Base-by-base conservation (phyloP, 2,113 vertebrate species). In the Ophiodon elongatus region DNA sequence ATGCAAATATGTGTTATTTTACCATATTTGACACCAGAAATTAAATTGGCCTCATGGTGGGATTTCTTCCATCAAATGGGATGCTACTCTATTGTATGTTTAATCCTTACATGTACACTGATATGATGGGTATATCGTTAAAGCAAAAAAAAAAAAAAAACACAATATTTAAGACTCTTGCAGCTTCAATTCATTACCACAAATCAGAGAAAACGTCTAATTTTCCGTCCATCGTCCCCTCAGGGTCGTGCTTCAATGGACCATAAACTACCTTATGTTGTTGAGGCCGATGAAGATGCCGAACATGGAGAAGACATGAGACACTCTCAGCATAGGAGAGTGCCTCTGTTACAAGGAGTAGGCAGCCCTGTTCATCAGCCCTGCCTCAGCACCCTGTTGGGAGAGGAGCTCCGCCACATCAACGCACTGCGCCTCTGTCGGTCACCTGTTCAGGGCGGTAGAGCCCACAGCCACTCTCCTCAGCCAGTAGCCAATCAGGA, bases 391-490 rank as follows among this genome's bases (percentile, higher is more conserved):
- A 94, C 95, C 83, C 94, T 97, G 91, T 87, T 97, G 79, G 96
- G 97, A 0, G 96, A 98, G 39, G 97, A 99, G 88, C 91, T 97
- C 35, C 94, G 94, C 8, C 96, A 96, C 89, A 94, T 96, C 68
- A 92, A 92, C 0, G 94, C 96, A 33, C 94, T 97, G n/a, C 93
- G 92, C 31, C 94, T 94, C 76, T 94, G 96, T 76, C 95, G 56
- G 4, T 96, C 97, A 19, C 96, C 97, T 0, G 94, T 90, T 56
- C 95, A 85, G 23, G 94, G 95, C 79, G 90, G 91, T 83, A 85
- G 68, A 69, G 95, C 94, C 73, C 86, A 83, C 62, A 97, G 96
- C 88, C 94, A 96, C 59, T 94, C 96, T 8, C 95, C 94, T 0
- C 95, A 89, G 59, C 84, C 82, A 66, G 93, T 45, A 73, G 82